Evolutionary conservation across 1,140 invertebrate genomes (phyloP), one percentile per base, ranked within the genome.

Genomic region (Proctacanthus coquilletti): DNA sequence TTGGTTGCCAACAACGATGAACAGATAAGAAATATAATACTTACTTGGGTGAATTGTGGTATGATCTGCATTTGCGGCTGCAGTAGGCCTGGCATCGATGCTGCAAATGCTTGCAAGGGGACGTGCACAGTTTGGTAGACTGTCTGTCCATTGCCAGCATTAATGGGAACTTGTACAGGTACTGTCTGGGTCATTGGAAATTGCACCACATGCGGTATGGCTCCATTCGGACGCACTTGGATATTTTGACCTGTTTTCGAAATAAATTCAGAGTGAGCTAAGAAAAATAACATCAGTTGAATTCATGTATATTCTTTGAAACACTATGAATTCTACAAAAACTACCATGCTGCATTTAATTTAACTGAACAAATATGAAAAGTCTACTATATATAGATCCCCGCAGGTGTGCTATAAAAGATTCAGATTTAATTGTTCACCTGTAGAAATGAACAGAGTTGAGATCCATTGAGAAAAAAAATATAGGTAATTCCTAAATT

Each of bases 51-150:
- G 36, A 77, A 64, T 52, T 77, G 81, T 5, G 77, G 82, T 52
- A 83, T 77, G 48, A 85, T 77, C 60, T 86, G 82, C 17, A 71
- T 61, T 45, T 70, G 69, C 13, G 62, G 60, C 18, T 56, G 64
- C 42, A 65, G 37, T 42, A 43, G 2, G 46, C 48, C 43, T 18
- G 15, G 42, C 18, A 45, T 49, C 20, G 36, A 50, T 6, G 70
- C 61, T 10, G 74, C 68, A 2, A 83, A 64, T 1, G 80, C 66
- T 60, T 89, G 84, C 15, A 91, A 69, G 0, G 87, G 88, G 48
- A 94, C 77, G 60, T 94, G 87, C 2, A 93, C 77, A 1, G 88
- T 93, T 53, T 94, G 88, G 56, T 88, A 87, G 36, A 93, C 74
- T 0, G 87, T 93, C 60, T 94, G 88, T 0, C 91, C 91, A 60